phyloP scores from a whole-genome alignment of 1,140 invertebrate species.

The Streblospio benedicti region DNA sequence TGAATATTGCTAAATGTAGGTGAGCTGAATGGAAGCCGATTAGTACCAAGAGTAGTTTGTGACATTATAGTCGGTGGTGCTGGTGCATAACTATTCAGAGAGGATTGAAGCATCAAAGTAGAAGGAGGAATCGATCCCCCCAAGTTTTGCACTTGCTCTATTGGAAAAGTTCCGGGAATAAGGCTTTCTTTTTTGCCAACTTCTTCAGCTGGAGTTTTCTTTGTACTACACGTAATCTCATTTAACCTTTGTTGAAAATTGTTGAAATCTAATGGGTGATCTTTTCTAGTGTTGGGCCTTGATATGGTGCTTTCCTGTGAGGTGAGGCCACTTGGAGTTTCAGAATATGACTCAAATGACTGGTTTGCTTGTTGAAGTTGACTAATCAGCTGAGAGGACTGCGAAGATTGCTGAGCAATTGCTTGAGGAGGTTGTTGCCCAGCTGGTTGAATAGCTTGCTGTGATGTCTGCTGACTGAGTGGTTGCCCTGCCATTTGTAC shows the following conservation, averaged over 20 bases:
- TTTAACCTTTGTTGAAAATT: not conserved
- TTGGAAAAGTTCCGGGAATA: not conserved
- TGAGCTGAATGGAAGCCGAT: no score
- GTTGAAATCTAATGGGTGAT: not conserved
- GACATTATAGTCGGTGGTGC: no score
- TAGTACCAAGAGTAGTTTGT: no score
- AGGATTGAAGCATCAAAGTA: no score
- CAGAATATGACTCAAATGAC: not conserved
- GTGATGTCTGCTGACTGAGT: not conserved
- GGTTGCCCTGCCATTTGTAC: not conserved
- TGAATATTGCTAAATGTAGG: no score
- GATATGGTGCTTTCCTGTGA: not conserved
- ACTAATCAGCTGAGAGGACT: not conserved
- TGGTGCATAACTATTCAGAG: no score
- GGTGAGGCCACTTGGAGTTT: constrained; percentile 1
- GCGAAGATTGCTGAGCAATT: not conserved
- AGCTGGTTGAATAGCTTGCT: not conserved
- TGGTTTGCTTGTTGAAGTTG: no score
- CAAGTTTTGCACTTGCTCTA: not conserved
- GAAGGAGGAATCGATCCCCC: not conserved
- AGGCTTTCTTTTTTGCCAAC: not conserved
- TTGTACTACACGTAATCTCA: not conserved
- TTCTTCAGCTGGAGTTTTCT: not conserved
- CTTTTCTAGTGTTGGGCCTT: not conserved
- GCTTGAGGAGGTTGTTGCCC: not conserved